Evolutionary conservation across 1,140 invertebrate genomes (phyloP), one percentile per base, ranked within the genome.

Genomic region (Pachyrhynchus sulphureomaculatus): DNA sequence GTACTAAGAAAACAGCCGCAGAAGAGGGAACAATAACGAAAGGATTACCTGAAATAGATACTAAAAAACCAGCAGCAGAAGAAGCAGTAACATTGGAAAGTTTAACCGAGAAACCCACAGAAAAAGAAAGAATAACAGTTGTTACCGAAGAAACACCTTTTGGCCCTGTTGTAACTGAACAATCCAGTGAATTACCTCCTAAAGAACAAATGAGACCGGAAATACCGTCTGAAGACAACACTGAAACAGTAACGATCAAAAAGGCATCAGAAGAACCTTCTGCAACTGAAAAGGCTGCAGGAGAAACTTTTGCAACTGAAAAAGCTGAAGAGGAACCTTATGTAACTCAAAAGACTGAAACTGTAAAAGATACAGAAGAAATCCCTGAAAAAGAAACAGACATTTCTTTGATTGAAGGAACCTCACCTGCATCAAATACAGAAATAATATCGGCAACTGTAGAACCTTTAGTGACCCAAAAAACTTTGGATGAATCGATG

Each of bases 381-480:
- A 2, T n/a, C n/a, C 24, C 54, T 6, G 41, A 44, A 45, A 57
- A 51, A 51, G 59, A 21, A 62, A 21, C 58, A 29, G 34, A 45
- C 5, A 36, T 29, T 4, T 29, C 53, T 2, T 36, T 15, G 0
- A 12, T 41, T 17, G 24, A 47, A 45, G 29, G n/a, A 20, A 17
- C 32, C 6, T 17, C 52, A 3, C 2, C 39, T 36, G 63, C 24
- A 62, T 20, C 41, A 15, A 36, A 36, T 13, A 48, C 45, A 23
- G 51, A 65, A 36, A 23, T 29, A n/a, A 21, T 23, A 29, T 1
- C n/a, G n/a, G 10, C 1, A 3, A 24, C n/a, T 48, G 45, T 29
- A 10, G 17, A 48, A 48, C 23, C 4, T 41, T 13, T n/a, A 33
- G 0, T 13, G 37, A 37, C 53, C 8, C 18, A 29, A 24, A 44